Evolutionary conservation across 2,113 vertebrate genomes (phyloP), one percentile per base, ranked within the genome.

Genomic region (Scomber japonicus): DNA sequence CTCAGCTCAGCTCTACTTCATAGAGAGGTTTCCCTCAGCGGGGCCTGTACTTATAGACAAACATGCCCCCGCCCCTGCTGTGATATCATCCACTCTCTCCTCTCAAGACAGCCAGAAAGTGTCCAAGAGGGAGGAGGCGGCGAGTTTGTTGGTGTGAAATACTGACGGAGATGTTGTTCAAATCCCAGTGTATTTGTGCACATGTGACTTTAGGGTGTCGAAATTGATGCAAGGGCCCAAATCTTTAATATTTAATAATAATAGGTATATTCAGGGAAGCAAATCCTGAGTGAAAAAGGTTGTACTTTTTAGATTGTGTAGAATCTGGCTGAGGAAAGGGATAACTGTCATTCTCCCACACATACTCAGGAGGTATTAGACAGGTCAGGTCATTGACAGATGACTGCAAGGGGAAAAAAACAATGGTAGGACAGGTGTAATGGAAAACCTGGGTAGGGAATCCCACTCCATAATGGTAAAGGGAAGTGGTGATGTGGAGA

Each of bases 31-130:
- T 83, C 84, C 82, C 87, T 62, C 65, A 19, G 51, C 71, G 8
- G 82, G 70, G 81, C 77, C 70, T 85, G 64, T 85, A 90, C 90
- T 94, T 94, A 94, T 94, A 94, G 91, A 89, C 83, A 81, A 83
- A 61, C 67, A 75, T 45, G 79, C 27, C 53, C 61, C 85, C 66
- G 30, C 83, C 90, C 75, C 63, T 1, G 0, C 85, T 30, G 68
- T 93, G 83, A 91, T 85, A 89, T 93, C 91, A 92, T 62, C 56
- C 3, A 51, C 59, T 72, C 71, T 72, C 71, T 62, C 75, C 75
- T 74, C 75, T 71, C 49, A 67, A 78, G 75, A 30, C 16, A n/a
- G 21, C 21, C 51, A 77, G 67, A 71, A 73, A 57, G 76, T 17
- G 69, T 67, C 71, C 71, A 63, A 73, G 46, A 40, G 71, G 67